These are phyloP conservation scores for Tigriopus japonicus DNA, from an alignment of 1,140 invertebrate genomes.

Conservation along the genomic window DNA sequence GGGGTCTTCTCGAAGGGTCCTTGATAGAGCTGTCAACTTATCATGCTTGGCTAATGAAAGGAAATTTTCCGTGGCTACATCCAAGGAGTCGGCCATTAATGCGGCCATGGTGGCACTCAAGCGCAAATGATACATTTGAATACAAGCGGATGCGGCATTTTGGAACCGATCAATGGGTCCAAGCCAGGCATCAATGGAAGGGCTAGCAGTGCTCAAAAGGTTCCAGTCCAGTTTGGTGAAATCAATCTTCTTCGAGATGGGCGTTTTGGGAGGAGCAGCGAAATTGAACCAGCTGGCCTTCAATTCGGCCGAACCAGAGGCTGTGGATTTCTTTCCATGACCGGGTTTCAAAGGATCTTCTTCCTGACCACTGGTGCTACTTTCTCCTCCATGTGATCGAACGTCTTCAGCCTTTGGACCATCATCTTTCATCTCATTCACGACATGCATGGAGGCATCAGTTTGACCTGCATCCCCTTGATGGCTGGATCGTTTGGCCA, in stretches of 20 bases:
- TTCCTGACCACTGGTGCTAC: background rate
- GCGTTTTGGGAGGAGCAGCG: constrained; percentile 79
- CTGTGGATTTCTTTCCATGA: constrained; percentile 3
- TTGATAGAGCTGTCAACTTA: constrained; percentile 64
- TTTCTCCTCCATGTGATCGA: too few relatives aligned
- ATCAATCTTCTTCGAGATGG: constrained; percentile 84
- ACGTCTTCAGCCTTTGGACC: background rate
- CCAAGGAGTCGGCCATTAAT: constrained; percentile 81
- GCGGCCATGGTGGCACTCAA: constrained; percentile 62
- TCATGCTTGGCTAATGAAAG: constrained; percentile 72
- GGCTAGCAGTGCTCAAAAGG: constrained; percentile 78
- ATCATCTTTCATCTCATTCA: background rate
- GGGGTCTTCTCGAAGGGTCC: constrained; percentile 82
- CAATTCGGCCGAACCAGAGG: constrained; percentile 41
- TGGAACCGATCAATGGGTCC: constrained; percentile 1
- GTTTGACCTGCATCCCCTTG: background rate
- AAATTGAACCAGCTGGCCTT: constrained; percentile 92
- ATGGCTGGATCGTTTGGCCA: constrained; percentile 24
- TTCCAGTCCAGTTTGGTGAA: constrained; percentile 91
- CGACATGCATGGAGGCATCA: background rate
- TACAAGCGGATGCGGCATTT: background rate
- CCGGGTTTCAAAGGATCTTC: background rate
- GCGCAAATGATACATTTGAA: background rate
- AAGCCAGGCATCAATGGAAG: constrained; percentile 75
- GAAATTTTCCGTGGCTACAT: constrained; percentile 58